phyloP scores from a whole-genome alignment of 2,888 invertebrate genomes.

The Thymelicus sylvestris region DNA sequence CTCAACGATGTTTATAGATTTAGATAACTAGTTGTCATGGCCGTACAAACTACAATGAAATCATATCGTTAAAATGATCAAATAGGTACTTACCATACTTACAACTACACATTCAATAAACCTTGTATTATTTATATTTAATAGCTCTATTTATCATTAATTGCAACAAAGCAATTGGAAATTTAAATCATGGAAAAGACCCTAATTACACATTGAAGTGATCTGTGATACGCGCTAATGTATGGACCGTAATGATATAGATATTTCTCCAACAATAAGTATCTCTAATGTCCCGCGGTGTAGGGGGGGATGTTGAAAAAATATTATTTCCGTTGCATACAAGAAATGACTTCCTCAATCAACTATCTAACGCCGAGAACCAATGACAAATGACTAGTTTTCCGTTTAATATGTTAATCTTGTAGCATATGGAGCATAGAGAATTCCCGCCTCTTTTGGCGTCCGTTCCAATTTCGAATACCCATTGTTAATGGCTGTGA shows the following conservation, averaged over 20 bases:
- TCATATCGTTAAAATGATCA: constrained; percentile 22
- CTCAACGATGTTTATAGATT: constrained; percentile 48
- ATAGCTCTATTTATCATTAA: constrained; percentile 18
- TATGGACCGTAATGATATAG: constrained; percentile 56
- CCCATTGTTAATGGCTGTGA: constrained; percentile 67
- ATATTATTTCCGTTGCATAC: constrained; percentile 79
- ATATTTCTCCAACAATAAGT: constrained; percentile 54
- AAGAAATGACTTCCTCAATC: constrained; percentile 84
- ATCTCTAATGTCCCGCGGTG: constrained; percentile 68
- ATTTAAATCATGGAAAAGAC: not conserved
- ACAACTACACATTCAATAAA: constrained; percentile 4
- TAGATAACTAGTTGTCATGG: constrained; percentile 39
- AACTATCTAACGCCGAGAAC: constrained; percentile 52
- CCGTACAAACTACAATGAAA: constrained; percentile 24
- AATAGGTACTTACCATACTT: too few relatives aligned
- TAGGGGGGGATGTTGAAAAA: constrained; percentile 72
- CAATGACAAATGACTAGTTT: constrained; percentile 77
- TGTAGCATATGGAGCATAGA: constrained; percentile 78
- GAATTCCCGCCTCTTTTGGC: constrained; percentile 64
- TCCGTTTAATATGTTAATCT: constrained; percentile 73
- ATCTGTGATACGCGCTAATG: constrained; percentile 41
- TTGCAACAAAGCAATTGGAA: constrained; percentile 13
- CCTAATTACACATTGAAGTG: constrained; percentile 24
- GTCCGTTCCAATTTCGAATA: constrained; percentile 67
- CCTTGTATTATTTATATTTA: constrained; percentile 17